These are phyloP conservation scores for Synanthedon tipuliformis DNA, from an alignment of 2,888 invertebrate genomes.

Conservation along the genomic window DNA sequence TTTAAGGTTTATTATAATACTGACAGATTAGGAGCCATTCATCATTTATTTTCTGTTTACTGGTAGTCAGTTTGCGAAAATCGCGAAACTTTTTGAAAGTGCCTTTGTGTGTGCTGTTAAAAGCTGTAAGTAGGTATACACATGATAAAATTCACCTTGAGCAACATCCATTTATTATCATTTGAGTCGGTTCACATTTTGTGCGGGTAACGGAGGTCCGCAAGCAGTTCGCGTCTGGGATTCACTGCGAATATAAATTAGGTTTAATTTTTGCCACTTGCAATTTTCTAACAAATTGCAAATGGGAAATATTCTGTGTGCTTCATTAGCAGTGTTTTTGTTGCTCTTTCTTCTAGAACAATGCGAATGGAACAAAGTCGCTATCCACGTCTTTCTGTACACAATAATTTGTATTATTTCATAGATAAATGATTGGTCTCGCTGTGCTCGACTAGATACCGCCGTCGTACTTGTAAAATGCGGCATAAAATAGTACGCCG, in stretches of 20 bases:
- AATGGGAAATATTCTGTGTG: too few relatives aligned
- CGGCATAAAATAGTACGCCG: too few relatives aligned
- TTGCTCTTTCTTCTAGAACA: too few relatives aligned
- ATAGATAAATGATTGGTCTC: too few relatives aligned
- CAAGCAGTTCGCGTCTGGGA: constrained; percentile 15
- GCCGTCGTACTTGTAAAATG: too few relatives aligned
- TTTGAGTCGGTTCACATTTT: constrained; percentile 29
- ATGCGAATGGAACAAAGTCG: too few relatives aligned
- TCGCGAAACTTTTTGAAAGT: neutral
- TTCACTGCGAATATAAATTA: constrained; percentile 28
- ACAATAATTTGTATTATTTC: too few relatives aligned
- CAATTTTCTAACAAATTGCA: constrained; percentile 2
- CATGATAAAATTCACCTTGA: constrained; percentile 2
- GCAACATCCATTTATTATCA: constrained; percentile 34
- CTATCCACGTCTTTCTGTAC: too few relatives aligned
- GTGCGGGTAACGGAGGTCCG: constrained; percentile 10
- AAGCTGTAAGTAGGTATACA: neutral
- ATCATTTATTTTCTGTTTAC: neutral
- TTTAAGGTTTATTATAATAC: neutral
- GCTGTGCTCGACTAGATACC: too few relatives aligned
- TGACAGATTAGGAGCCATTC: too few relatives aligned
- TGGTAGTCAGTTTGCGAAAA: neutral
- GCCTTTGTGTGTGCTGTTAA: neutral
- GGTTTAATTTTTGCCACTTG: constrained; percentile 17
- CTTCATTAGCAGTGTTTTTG: too few relatives aligned